Conservation (phyloP, 92 coral and sea anemone genomes). For the Siderastrea radians region DNA sequence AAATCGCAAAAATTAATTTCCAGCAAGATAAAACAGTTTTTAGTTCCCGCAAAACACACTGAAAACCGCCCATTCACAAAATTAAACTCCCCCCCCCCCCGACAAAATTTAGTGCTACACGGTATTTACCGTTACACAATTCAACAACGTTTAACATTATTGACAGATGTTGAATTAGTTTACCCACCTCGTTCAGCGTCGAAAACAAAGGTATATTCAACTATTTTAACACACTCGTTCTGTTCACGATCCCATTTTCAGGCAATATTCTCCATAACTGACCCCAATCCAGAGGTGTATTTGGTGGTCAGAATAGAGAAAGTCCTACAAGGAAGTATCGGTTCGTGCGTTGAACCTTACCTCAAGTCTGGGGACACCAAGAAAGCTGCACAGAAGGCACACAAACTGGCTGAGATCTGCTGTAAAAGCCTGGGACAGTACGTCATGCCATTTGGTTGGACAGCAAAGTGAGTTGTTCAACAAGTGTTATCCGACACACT, state of each 20-base stretch:
- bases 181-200: too few relatives aligned
- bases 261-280: slow-evolving; percentile 95
- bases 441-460: slow-evolving; percentile 95
- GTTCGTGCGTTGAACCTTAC: slow-evolving; percentile 92
- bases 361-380: slow-evolving; percentile 96
- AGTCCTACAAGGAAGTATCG: slow-evolving; percentile 95
- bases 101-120: too few relatives aligned
- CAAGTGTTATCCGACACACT: too few relatives aligned
- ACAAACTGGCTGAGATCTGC: slow-evolving; percentile 91
- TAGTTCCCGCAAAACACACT: too few relatives aligned
- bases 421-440: slow-evolving; percentile 88
- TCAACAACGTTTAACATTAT: too few relatives aligned
- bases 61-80: too few relatives aligned
- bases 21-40: too few relatives aligned
- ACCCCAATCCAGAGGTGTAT: slow-evolving; percentile 91
- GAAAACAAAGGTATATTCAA: too few relatives aligned
- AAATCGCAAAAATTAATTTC: too few relatives aligned
- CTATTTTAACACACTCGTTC: neutral
- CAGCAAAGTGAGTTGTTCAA: slow-evolving; percentile 78
- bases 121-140: too few relatives aligned
- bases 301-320: slow-evolving; percentile 91
- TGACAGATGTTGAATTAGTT: too few relatives aligned
- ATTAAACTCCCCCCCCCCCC: too few relatives aligned
- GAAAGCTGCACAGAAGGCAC: slow-evolving; percentile 87
- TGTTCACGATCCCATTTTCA: neutral